Evolutionary conservation across 2,113 vertebrate species (phyloP), one percentile per base, ranked within the genome.

Genomic region (Cottus gobio): DNA sequence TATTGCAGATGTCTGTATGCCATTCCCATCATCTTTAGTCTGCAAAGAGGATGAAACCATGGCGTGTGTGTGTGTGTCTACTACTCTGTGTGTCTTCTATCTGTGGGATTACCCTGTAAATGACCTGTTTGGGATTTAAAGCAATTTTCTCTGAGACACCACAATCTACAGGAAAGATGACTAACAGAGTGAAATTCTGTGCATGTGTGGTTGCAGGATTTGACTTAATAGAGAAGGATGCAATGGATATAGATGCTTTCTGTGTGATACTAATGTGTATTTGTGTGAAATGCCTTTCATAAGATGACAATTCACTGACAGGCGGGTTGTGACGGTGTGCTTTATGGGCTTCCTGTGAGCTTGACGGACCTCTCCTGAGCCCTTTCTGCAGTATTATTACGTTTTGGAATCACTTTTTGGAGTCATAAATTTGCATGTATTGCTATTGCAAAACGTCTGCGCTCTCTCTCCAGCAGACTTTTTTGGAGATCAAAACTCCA

Each of bases 101-200:
- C 66, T 73, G 34, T 74, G 74, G 69, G 72, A 54, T 82, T 80
- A 69, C 39, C n/a, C 62, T 46, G 42, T 64, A 52, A 52, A 96
- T 97, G 90, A 96, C 97, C 89, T 95, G 95, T 95, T 94, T 96
- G 95, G 96, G 96, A 89, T 98, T 97, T 93, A 96, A 96, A 87
- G 96, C 96, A 83, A 96, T 98, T 94, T 97, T 96, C 95, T 97
- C 96, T 90, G 95, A 96, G 86, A 96, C 96, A 4, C 96, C 95
- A 44, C 96, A 96, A 75, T 96, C 96, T 71, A 95, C 95, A 89
- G 95, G 96, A 87, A 96, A 95, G 95, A 96, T 97, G 92, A 96
- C 96, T 64, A 7, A 7, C 3, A 56, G 50, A 28, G 30, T 20
- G 56, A 2, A n/a, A 66, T 7, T 30, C 12, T 74, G 22, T 64